Base-by-base conservation (phyloP, 1,140 invertebrate species). In the Penaeus indicus region DNA sequence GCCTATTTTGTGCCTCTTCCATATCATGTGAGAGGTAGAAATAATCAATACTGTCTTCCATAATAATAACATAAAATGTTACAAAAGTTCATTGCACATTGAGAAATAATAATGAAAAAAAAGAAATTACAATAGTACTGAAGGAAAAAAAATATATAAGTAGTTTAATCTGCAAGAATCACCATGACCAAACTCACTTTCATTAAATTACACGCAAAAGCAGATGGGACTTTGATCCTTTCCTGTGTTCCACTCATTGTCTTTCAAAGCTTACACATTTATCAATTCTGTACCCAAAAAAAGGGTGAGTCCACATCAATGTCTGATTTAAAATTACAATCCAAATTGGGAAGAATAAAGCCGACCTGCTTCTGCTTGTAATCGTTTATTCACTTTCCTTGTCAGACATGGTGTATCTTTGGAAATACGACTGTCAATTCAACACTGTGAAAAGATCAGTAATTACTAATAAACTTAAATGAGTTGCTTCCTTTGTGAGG, bases 1-100 rank as follows among this genome's bases (percentile, higher is more conserved):
- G 85, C 85, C 85, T 63, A 79, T 81, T 86, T 86, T 86, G 85
- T 86, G 85, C 85, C 85, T 80, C 77, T 81, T 86, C 54, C 77
- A 80, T 38, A 80, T 78, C 79, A 22, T 61, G 60, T 42, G n/a
- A 80, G 85, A 86, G 85, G 62, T 86, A 86, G 38, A 86, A 86
- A 86, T 54, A 86, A 80, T 80, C 63, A 86, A 80, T 80, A 86
- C 77, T 86, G 85, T 67, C 69, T 25, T 86, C 54, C 54, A 54
- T 54, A 54, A 54, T 54, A 11, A 54, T 54, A 54, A 54, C 54
- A 54, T 54, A 54, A 54, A 54, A 54, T 13, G 54, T 54, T 54
- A 54, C 54, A 54, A 54, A 54, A 54, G 54, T 54, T 54, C 54
- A 54, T 54, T 54, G 54, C 54, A 54, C 54, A 54, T 54, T 54